Evolutionary conservation across 2,888 invertebrate genomes (phyloP).

Genomic region (Microplitis deprimator): DNA sequence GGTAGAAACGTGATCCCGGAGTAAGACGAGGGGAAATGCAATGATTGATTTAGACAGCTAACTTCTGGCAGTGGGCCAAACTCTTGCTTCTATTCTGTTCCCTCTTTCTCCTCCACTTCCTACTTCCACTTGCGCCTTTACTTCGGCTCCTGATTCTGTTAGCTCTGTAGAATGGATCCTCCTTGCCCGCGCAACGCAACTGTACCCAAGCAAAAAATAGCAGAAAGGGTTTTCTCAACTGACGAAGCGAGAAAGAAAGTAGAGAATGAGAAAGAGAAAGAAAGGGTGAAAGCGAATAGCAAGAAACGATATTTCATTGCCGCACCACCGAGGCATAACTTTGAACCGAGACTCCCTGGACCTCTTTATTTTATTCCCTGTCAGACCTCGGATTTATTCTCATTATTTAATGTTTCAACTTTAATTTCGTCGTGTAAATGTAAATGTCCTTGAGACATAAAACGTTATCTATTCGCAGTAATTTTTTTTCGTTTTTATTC

Average conservation of each 20-base stretch:
- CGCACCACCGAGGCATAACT: constrained; percentile 44
- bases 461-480: too few species aligned
- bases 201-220: constrained; percentile 13
- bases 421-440: constrained; percentile 10
- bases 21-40: constrained; percentile 37
- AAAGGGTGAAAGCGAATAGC: constrained; percentile 37
- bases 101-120: neutral
- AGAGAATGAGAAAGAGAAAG: neutral
- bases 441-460: neutral
- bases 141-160: too few species aligned
- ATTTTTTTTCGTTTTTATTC: too few species aligned
- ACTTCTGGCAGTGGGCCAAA: constrained; percentile 52
- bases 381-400: constrained; percentile 23
- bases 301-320: constrained; percentile 53
- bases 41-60: constrained; percentile 55
- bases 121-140: constrained; percentile 20
- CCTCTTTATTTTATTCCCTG: constrained; percentile 35
- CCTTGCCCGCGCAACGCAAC: constrained; percentile 43
- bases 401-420: constrained; percentile 43
- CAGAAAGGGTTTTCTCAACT: neutral
- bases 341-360: constrained; percentile 34
- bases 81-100: constrained; percentile 24
- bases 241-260: constrained; percentile 10
- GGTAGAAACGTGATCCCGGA: constrained; percentile 20
- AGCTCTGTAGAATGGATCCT: too few species aligned